A percentile compares a stretch with the other conserved stretches of the same genome.
phyloP scores from a whole-genome alignment of 2,888 invertebrate genomes.

The Galerucella calmariensis region DNA sequence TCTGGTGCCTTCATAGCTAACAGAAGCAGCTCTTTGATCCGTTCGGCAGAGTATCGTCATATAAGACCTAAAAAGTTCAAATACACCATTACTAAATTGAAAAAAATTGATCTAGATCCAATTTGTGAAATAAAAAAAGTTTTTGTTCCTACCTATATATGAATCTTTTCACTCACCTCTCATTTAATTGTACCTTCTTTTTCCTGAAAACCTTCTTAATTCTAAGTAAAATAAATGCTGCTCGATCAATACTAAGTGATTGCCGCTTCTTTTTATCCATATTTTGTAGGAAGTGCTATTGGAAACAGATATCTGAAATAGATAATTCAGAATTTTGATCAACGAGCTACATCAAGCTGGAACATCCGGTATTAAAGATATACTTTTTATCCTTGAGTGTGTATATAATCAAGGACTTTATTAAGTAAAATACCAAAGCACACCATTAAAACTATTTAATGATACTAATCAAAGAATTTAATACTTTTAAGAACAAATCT shows the following conservation, averaged over 20 bases:
- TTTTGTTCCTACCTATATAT: too few relatives aligned
- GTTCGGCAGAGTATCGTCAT: constrained; percentile 64
- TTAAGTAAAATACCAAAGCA: too few relatives aligned
- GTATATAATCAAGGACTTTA: too few relatives aligned
- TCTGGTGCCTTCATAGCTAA: constrained; percentile 67
- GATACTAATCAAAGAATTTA: too few relatives aligned
- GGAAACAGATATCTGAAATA: constrained; percentile 7
- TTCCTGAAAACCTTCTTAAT: constrained; percentile 92
- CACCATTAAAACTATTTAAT: too few relatives aligned
- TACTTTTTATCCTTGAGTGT: too few relatives aligned
- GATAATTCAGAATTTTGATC: not conserved
- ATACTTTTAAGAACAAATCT: too few relatives aligned
- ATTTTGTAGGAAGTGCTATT: constrained; percentile 6
- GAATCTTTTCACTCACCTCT: constrained; percentile 73
- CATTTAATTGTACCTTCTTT: constrained; percentile 87
- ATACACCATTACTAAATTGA: not conserved
- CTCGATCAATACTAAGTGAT: constrained; percentile 78
- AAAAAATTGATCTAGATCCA: not conserved
- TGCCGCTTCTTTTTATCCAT: constrained; percentile 70
- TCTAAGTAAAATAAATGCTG: constrained; percentile 86
- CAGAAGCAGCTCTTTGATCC: constrained; percentile 67
- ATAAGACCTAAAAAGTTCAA: constrained; percentile 56
- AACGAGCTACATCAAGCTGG: too few relatives aligned
- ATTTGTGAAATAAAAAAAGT: not conserved
- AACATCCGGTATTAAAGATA: too few relatives aligned